These are phyloP conservation scores for Trachelus stipa DNA, from an alignment of 2,888 invertebrate species.

Conservation along the genomic window DNA sequence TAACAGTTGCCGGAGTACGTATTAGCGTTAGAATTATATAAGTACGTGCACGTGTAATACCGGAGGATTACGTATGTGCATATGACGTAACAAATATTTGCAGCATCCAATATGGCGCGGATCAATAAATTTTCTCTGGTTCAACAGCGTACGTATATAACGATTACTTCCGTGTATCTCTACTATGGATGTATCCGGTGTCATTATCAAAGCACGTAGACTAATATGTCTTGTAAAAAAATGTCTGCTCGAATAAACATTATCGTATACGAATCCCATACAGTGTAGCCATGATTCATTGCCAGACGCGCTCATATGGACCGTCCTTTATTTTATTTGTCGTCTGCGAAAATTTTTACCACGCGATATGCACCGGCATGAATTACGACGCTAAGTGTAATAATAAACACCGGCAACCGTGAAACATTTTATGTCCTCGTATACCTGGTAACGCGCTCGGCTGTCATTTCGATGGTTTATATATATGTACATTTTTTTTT, in stretches of 20 bases:
- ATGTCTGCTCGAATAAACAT: background rate
- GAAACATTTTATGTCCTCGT: constrained; percentile 13
- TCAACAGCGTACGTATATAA: background rate
- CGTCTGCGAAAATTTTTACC: background rate
- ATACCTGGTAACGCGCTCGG: background rate
- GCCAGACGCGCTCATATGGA: background rate
- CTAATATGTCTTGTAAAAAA: background rate
- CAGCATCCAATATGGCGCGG: background rate
- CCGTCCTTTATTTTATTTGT: constrained; percentile 6
- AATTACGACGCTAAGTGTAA: constrained; percentile 15
- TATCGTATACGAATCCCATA: background rate
- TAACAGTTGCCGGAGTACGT: background rate
- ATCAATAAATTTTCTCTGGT: background rate
- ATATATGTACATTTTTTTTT: too few relatives aligned
- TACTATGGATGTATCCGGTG: background rate
- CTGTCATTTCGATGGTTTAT: background rate
- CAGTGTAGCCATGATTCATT: background rate
- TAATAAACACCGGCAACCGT: constrained; percentile 13
- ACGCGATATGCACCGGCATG: background rate
- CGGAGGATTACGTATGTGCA: background rate
- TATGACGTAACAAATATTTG: background rate
- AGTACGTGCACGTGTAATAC: background rate
- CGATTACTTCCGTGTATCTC: background rate
- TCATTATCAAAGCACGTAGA: background rate
- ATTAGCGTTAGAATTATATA: background rate